These are phyloP conservation scores for Perccottus glenii DNA, from an alignment of 2,113 vertebrate genomes.

Conservation along the genomic window DNA sequence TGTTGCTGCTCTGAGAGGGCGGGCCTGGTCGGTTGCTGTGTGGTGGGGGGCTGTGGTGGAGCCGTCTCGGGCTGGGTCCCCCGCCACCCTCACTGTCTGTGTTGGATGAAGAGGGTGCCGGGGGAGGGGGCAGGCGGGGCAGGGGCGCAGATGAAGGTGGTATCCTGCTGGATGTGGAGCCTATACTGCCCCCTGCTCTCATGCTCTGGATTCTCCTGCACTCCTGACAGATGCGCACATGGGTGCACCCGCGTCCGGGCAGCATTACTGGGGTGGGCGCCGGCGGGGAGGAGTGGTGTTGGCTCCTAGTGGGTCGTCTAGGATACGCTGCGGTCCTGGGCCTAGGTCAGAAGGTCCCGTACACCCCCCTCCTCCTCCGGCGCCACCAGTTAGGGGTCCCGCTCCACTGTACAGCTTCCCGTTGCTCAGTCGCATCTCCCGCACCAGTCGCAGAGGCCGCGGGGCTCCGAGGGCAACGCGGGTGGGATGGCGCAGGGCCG, in stretches of 20 bases:
- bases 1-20: slow-evolving; percentile 86
- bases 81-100: slow-evolving; percentile 82
- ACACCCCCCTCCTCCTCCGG: slow-evolving; percentile 55
- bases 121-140: slow-evolving; percentile 67
- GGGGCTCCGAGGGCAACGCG: slow-evolving; percentile 74
- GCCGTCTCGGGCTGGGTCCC: slow-evolving; percentile 81
- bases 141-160: slow-evolving; percentile 80
- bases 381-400: slow-evolving; percentile 77
- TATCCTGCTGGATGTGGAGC: slow-evolving; percentile 74
- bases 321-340: slow-evolving; percentile 86
- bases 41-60: slow-evolving; percentile 83
- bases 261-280: slow-evolving; percentile 67
- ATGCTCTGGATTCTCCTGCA: slow-evolving; percentile 90
- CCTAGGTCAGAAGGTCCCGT: slow-evolving; percentile 73
- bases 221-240: slow-evolving; percentile 86
- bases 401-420: slow-evolving; percentile 88
- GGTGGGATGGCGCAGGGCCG: slow-evolving; percentile 76
- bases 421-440: slow-evolving; percentile 92
- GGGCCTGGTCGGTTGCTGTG: slow-evolving; percentile 76
- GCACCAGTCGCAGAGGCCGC: slow-evolving; percentile 83
- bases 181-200: slow-evolving; percentile 76
- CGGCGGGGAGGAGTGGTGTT: slow-evolving; percentile 73
- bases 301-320: slow-evolving; percentile 83
- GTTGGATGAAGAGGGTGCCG: slow-evolving; percentile 75
- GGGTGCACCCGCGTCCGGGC: slow-evolving; percentile 73